phyloP scores from a whole-genome alignment of 2,113 vertebrate genomes.

The Corydoras sp. region DNA sequence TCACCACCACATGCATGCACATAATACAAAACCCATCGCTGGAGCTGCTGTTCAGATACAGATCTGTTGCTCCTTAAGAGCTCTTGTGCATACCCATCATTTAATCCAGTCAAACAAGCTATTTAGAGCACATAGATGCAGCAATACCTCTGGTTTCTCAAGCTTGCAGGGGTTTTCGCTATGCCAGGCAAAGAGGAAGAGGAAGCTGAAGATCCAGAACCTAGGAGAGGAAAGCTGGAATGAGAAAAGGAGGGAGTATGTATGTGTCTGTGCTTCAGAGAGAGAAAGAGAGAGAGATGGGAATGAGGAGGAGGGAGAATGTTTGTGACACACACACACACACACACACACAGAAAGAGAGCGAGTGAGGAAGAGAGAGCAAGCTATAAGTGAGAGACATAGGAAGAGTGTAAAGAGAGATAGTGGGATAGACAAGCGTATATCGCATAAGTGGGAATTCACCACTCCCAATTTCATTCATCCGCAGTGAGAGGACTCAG shows the following conservation, averaged over 20 bases:
- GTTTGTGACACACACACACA: conserved; percentile 5
- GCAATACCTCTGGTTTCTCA: background rate
- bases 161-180: background rate
- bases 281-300: background rate
- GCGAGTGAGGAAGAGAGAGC: background rate
- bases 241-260: background rate
- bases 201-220: conserved; percentile 49
- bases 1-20: too few relatives aligned
- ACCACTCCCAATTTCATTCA: conserved; percentile 2
- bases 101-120: background rate
- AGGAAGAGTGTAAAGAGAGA: conserved; percentile 8
- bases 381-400: background rate
- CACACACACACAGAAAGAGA: background rate
- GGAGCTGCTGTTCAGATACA: background rate
- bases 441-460: background rate
- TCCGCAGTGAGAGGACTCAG: background rate
- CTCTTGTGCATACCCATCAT: background rate
- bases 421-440: conserved; percentile 4
- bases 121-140: background rate
- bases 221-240: conserved; percentile 38
- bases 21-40: too few relatives aligned
- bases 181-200: background rate
- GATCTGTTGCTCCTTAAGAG: background rate
- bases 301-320: background rate
- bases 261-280: background rate